Evolutionary conservation across 2,797 vertebrate genomes (phyloP).

Genomic region (Sebastes matsubarae): DNA sequence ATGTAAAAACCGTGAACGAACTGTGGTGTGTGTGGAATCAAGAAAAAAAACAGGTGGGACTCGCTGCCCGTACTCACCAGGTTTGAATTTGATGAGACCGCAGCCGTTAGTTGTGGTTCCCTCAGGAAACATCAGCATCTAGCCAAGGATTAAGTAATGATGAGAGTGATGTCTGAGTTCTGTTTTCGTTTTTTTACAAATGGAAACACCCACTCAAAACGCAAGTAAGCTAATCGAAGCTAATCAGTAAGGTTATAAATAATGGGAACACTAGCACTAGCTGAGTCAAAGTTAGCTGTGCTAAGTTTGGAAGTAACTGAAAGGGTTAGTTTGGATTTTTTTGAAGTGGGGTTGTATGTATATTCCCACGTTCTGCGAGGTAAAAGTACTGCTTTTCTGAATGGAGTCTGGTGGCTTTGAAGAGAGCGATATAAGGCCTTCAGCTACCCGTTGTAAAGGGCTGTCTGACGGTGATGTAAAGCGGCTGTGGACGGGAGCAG

Average conservation of each 20-base stretch:
- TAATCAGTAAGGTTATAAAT: too few relatives aligned
- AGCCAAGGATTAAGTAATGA: background rate
- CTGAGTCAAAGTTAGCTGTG: background rate
- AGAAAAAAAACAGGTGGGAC: background rate
- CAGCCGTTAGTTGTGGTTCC: slow-evolving; percentile 77
- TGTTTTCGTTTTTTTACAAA: too few relatives aligned
- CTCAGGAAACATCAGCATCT: slow-evolving; percentile 80
- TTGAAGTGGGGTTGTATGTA: too few relatives aligned
- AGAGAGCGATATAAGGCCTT: background rate
- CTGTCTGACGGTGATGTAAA: too few relatives aligned
- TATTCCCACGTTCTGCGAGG: too few relatives aligned
- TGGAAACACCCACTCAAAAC: too few relatives aligned
- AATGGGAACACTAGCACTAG: too few relatives aligned
- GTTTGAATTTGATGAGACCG: slow-evolving; percentile 74
- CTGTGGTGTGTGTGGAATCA: background rate
- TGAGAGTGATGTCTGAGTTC: background rate
- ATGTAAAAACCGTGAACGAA: background rate
- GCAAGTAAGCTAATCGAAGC: too few relatives aligned
- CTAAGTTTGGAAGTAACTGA: background rate
- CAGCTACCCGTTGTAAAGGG: background rate
- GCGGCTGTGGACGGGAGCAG: too few relatives aligned
- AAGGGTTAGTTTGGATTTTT: too few relatives aligned
- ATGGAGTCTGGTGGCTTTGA: background rate
- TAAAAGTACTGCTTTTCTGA: too few relatives aligned
- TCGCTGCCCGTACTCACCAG: slow-evolving; percentile 35